Percentiles rank a stretch among this genome's conserved stretches.
Evolutionary conservation across 2,888 invertebrate species (phyloP).

Genomic region (Drosophila hamatofila): DNA sequence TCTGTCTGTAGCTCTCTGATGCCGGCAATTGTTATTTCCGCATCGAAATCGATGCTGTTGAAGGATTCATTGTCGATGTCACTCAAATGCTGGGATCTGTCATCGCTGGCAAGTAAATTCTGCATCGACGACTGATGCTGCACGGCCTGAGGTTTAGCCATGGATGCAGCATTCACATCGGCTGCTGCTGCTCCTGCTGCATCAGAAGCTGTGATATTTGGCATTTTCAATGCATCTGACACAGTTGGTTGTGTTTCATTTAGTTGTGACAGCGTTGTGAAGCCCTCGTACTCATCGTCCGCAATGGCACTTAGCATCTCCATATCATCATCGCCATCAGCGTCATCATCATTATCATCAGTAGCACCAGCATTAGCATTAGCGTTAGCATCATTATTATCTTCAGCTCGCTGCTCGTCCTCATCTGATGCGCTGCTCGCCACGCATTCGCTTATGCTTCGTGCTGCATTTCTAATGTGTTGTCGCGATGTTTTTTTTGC

Average conservation of each 20-base stretch:
- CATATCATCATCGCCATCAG: slow-evolving; percentile 61
- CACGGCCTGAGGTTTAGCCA: slow-evolving; percentile 55
- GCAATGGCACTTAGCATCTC: slow-evolving; percentile 67
- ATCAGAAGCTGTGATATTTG: slow-evolving; percentile 63
- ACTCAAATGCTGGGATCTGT: slow-evolving; percentile 85
- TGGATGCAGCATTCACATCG: slow-evolving; percentile 21
- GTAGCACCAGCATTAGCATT: slow-evolving; percentile 31
- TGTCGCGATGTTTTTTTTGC: slow-evolving; percentile 57
- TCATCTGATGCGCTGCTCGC: slow-evolving; percentile 58
- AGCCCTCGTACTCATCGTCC: slow-evolving; percentile 82
- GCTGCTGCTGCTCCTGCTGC: neutral
- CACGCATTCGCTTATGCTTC: slow-evolving; percentile 83
- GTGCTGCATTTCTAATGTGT: slow-evolving; percentile 76
- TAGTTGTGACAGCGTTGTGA: slow-evolving; percentile 84
- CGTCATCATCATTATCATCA: slow-evolving; percentile 44
- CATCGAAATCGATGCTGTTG: slow-evolving; percentile 86
- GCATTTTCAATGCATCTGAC: slow-evolving; percentile 61
- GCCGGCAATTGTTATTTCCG: slow-evolving; percentile 85
- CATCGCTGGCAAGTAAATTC: slow-evolving; percentile 82
- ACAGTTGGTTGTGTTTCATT: slow-evolving; percentile 82
- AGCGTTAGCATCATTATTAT: slow-evolving; percentile 16
- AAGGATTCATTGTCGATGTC: slow-evolving; percentile 86
- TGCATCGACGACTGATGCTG: slow-evolving; percentile 72
- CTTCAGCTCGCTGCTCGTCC: slow-evolving; percentile 33
- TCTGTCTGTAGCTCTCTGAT: slow-evolving; percentile 43